A percentile compares a stretch with the other conserved stretches of the same genome.
Evolutionary conservation across 2,797 vertebrate genomes (phyloP).

Genomic region (Linurgus olivaceus): DNA sequence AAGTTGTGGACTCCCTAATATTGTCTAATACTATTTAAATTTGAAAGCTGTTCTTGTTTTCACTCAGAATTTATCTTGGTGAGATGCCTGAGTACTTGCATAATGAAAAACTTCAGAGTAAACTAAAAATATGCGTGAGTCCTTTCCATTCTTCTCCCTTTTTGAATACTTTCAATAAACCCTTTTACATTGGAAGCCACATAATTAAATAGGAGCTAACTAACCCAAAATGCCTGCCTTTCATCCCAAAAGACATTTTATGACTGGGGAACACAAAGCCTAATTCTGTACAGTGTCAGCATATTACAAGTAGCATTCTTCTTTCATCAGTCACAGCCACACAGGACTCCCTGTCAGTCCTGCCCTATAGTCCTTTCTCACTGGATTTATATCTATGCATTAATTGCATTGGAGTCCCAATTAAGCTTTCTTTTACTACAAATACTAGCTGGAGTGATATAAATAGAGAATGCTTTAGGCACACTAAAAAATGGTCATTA

Average conservation of each 20-base stretch:
- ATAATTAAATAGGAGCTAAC: constrained; percentile 48
- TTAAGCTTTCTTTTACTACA: constrained; percentile 42
- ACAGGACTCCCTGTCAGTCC: constrained; percentile 14
- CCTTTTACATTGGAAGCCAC: constrained; percentile 10
- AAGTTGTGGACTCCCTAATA: background rate
- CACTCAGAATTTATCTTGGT: background rate
- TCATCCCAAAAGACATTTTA: constrained; percentile 50
- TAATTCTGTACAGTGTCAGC: constrained; percentile 53
- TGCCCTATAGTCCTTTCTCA: background rate
- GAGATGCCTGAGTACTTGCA: background rate
- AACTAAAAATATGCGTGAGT: background rate
- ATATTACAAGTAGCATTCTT: constrained; percentile 42
- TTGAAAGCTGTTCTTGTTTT: background rate
- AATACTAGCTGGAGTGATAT: constrained; percentile 6
- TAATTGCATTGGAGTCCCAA: constrained; percentile 39
- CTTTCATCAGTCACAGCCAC: constrained; percentile 29
- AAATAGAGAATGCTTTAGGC: constrained; percentile 25
- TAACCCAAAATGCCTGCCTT: constrained; percentile 47
- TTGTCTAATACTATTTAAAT: background rate
- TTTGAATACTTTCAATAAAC: constrained; percentile 37
- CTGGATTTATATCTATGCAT: constrained; percentile 45
- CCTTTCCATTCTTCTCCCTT: background rate
- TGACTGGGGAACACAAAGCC: constrained; percentile 31
- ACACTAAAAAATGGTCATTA: background rate
- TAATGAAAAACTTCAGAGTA: background rate